A percentile compares a stretch with the other conserved stretches of the same genome.
Evolutionary conservation across 2,797 vertebrate genomes (phyloP).

Genomic region (Periophthalmus magnuspinnatus): DNA sequence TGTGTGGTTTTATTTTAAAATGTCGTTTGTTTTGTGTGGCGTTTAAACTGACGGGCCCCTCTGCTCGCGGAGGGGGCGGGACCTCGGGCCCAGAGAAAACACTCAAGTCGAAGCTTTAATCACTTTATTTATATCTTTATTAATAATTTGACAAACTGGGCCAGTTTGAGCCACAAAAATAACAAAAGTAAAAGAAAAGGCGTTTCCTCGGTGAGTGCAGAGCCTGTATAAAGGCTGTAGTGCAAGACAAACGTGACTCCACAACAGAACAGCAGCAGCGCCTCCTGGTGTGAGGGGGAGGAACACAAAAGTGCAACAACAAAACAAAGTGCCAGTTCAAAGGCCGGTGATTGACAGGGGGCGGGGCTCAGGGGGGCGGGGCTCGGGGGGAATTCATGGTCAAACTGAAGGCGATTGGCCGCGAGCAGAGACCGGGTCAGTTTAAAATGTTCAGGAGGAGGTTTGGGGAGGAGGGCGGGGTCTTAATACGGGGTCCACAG

Average conservation of each 20-base stretch:
- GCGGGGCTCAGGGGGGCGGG: background rate
- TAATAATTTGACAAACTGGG: constrained; percentile 61
- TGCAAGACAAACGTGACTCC: constrained; percentile 21
- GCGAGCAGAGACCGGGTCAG: background rate
- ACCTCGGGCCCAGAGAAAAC: background rate
- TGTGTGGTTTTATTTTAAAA: no score
- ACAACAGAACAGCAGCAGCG: constrained; percentile 7
- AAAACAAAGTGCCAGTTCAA: constrained; percentile 24
- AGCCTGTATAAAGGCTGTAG: constrained; percentile 4
- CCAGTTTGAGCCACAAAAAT: constrained; percentile 46
- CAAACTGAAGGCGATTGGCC: background rate
- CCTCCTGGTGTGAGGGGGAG: constrained; percentile 21
- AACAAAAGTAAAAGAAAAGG: constrained; percentile 48
- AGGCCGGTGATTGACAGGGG: constrained; percentile 30
- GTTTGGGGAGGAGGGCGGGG: background rate
- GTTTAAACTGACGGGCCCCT: no score
- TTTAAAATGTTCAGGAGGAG: background rate
- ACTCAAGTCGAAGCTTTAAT: constrained; percentile 9
- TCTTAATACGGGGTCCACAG: constrained; percentile 67
- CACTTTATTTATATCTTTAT: constrained; percentile 79
- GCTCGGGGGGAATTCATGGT: background rate
- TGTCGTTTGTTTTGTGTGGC: no score
- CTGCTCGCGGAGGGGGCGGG: no score
- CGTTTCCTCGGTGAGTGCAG: background rate
- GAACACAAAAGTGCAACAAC: constrained; percentile 24